A percentile compares a stretch with the other conserved stretches of the same genome.
Conservation (phyloP, 1,140 invertebrate genomes). For the Drosophila simulans region DNA sequence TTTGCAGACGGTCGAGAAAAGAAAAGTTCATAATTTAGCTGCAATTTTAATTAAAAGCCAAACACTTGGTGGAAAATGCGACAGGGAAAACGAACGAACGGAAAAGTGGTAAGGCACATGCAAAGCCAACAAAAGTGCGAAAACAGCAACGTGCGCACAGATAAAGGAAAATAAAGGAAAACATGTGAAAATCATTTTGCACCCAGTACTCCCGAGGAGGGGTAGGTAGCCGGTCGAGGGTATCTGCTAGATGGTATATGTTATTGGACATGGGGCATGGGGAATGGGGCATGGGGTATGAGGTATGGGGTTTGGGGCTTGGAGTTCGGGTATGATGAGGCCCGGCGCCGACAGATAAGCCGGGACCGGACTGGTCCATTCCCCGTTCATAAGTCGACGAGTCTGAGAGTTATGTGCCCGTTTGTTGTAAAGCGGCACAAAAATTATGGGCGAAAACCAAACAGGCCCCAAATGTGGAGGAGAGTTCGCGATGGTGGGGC, state of each 20-base stretch:
- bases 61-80: conserved; percentile 6
- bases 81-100: conserved; percentile 33
- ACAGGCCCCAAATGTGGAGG: conserved; percentile 60
- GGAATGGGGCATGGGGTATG: background rate
- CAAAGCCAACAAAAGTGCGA: conserved; percentile 36
- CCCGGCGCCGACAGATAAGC: conserved; percentile 63
- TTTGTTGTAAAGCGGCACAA: conserved; percentile 75
- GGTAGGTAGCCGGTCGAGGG: background rate
- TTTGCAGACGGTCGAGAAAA: conserved; percentile 74
- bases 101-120: conserved; percentile 48
- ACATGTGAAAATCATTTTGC: conserved; percentile 79
- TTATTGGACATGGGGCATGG: background rate
- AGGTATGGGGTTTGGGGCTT: background rate
- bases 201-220: conserved; percentile 3
- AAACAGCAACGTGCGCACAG: conserved; percentile 35
- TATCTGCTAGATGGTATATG: background rate
- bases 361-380: conserved; percentile 32
- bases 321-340: background rate
- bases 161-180: conserved; percentile 47
- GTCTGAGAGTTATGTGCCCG: conserved; percentile 71
- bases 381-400: conserved; percentile 34
- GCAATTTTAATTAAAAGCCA: conserved; percentile 78
- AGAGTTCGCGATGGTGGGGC: background rate
- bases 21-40: conserved; percentile 80
- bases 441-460: conserved; percentile 80